Evolutionary conservation across 2,113 vertebrate genomes (phyloP), one percentile per base, ranked within the genome.

Genomic region (Percopsis transmontana): DNA sequence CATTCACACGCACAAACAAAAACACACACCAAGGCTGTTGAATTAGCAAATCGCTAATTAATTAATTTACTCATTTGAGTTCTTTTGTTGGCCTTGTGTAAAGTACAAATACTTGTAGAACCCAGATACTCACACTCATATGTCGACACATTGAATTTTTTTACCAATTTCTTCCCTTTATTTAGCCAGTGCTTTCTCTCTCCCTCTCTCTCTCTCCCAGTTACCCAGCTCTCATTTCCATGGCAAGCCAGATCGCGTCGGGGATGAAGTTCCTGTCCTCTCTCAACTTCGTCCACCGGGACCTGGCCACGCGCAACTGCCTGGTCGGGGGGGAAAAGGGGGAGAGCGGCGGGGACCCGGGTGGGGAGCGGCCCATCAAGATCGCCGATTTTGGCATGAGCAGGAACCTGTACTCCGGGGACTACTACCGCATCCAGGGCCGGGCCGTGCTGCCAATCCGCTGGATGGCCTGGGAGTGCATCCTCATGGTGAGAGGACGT

Each of bases 381-480:
- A 96, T 98, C 0, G 95, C 96, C 0, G 96, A 98, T 81, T 98
- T 98, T 0, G 96, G 96, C 53, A 97, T 98, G 96, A 98, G 96
- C 87, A 92, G 95, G 57, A 95, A 96, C 71, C 86, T 97, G 62
- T 98, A 98, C 0, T 91, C 95, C 0, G 95, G 93, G 13, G 94
- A 97, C 59, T 98, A 97, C 74, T 98, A 96, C 82, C 92, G 96
- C 4, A 95, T 98, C 76, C 95, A 96, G 81, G 96, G 96, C 63
- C 83, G 96, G 4, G 95, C 96, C 0, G 95, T 97, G 88, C 93
- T 98, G 73, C 95, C 96, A 0, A 98, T 98, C 48, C 94, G 96
- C 58, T 98, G 96, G 96, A 97, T 98, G 95, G 95, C 96, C 64
- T 98, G 95, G 95, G 96, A 98, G 83, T 96, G 95, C 69, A 97